Evolutionary conservation across 2,888 invertebrate genomes (phyloP).

Genomic region (Tetrapedia diversipes): DNA sequence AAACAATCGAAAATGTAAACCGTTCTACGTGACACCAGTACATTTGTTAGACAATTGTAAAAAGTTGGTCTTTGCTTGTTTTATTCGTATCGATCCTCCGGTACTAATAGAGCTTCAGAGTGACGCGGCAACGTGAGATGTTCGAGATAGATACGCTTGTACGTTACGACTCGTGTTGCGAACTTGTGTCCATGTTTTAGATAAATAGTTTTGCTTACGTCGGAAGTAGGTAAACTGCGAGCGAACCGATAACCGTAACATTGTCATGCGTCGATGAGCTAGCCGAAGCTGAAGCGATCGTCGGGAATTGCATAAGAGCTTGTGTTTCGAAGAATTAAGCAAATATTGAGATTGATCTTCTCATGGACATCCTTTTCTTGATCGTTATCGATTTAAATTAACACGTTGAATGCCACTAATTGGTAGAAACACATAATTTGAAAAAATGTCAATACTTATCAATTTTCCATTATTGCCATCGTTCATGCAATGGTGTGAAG

Average conservation of each 20-base stretch:
- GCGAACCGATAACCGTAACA: conserved; percentile 12
- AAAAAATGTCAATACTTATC: no score
- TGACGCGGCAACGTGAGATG: conserved; percentile 10
- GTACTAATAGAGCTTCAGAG: conserved; percentile 24
- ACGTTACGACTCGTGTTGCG: conserved; percentile 1
- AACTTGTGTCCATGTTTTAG: conserved; percentile 17
- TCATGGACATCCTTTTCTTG: no score
- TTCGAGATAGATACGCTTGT: conserved; percentile 32
- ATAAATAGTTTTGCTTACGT: conserved; percentile 8
- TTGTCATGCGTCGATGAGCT: conserved; percentile 3
- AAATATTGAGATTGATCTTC: background rate
- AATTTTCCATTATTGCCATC: no score
- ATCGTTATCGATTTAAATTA: no score
- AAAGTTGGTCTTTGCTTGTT: conserved; percentile 11
- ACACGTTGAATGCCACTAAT: no score
- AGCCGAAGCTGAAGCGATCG: background rate
- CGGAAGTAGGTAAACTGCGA: background rate
- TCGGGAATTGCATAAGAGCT: background rate
- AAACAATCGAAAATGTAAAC: background rate
- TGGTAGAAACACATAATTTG: no score
- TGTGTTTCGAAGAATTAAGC: background rate
- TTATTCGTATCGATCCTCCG: conserved; percentile 29
- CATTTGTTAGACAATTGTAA: background rate
- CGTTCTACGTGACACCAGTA: background rate
- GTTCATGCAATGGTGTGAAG: no score